Conservation (phyloP, 2,888 invertebrate genomes). For the Teinopalpus imperialis region DNA sequence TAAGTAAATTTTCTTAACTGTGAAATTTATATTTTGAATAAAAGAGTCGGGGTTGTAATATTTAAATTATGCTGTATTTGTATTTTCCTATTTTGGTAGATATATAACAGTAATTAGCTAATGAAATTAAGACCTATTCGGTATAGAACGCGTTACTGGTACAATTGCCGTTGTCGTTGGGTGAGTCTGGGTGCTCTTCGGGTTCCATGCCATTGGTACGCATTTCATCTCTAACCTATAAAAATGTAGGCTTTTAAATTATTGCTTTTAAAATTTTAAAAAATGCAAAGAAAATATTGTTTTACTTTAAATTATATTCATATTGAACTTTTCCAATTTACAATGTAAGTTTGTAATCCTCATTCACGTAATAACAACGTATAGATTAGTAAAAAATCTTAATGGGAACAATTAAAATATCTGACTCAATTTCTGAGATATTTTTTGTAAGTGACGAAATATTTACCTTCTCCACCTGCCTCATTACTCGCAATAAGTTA, state of each 20-base stretch:
- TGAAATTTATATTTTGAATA: too few relatives aligned
- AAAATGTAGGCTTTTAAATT: conserved; percentile 26
- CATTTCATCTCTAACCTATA: conserved; percentile 83
- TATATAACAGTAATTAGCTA: conserved; percentile 22
- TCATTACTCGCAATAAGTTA: conserved; percentile 84
- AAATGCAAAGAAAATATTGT: too few relatives aligned
- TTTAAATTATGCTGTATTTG: conserved; percentile 3
- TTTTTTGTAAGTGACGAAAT: too few relatives aligned
- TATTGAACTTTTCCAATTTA: too few relatives aligned
- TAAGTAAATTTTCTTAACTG: too few relatives aligned
- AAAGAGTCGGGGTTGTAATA: too few relatives aligned
- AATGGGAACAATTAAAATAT: too few relatives aligned
- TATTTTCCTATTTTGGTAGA: conserved; percentile 21
- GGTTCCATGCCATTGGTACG: conserved; percentile 83
- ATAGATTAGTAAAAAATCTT: not conserved
- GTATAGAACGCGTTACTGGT: conserved; percentile 83
- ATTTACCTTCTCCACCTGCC: conserved; percentile 78
- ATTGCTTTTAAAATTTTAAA: too few relatives aligned
- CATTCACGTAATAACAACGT: not conserved
- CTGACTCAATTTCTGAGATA: too few relatives aligned
- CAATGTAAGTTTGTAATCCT: too few relatives aligned
- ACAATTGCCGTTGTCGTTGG: conserved; percentile 83
- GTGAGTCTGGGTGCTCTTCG: conserved; percentile 82
- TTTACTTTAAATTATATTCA: too few relatives aligned
- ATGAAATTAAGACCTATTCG: conserved; percentile 50